Conservation (phyloP, 2,113 vertebrate species). For the Scomber scombrus region DNA sequence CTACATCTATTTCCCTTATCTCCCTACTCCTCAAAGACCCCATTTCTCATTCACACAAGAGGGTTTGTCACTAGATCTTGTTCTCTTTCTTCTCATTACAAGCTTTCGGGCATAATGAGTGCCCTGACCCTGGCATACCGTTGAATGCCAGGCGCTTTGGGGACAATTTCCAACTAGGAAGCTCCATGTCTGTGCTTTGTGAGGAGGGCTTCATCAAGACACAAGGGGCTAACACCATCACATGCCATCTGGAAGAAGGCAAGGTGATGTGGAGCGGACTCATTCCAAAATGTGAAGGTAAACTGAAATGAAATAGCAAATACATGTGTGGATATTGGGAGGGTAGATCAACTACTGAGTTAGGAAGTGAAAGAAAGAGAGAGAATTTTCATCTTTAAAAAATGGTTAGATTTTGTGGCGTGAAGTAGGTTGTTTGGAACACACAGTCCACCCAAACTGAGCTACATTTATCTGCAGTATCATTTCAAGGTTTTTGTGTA, state of each 20-base stretch:
- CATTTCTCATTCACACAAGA: constrained; percentile 63
- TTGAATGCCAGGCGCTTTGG: constrained; percentile 96
- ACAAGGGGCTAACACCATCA: constrained; percentile 96
- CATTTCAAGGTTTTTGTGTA: constrained; percentile 45
- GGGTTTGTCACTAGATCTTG: constrained; percentile 59
- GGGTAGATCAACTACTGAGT: constrained; percentile 13
- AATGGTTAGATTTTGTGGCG: not conserved
- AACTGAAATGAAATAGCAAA: constrained; percentile 38
- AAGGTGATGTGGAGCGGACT: constrained; percentile 98
- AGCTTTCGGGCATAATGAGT: constrained; percentile 99
- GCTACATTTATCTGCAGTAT: constrained; percentile 33
- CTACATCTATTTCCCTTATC: constrained; percentile 68
- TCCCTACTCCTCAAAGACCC: constrained; percentile 37
- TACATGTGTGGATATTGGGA: constrained; percentile 10
- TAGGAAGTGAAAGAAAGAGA: constrained; percentile 16
- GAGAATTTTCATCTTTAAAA: not conserved
- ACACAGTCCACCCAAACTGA: constrained; percentile 10
- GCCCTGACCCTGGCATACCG: constrained; percentile 95
- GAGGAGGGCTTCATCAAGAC: constrained; percentile 99
- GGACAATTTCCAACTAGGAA: constrained; percentile 95
- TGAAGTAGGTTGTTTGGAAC: constrained; percentile 33
- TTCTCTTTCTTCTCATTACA: constrained; percentile 66
- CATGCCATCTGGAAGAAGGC: constrained; percentile 92
- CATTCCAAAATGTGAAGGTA: constrained; percentile 97
- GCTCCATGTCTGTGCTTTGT: constrained; percentile 96